Percentiles rank a stretch among this genome's conserved stretches.
These are phyloP conservation scores for Cataglyphis livida DNA, from an alignment of 2,888 invertebrate species.

Conservation along the genomic window DNA sequence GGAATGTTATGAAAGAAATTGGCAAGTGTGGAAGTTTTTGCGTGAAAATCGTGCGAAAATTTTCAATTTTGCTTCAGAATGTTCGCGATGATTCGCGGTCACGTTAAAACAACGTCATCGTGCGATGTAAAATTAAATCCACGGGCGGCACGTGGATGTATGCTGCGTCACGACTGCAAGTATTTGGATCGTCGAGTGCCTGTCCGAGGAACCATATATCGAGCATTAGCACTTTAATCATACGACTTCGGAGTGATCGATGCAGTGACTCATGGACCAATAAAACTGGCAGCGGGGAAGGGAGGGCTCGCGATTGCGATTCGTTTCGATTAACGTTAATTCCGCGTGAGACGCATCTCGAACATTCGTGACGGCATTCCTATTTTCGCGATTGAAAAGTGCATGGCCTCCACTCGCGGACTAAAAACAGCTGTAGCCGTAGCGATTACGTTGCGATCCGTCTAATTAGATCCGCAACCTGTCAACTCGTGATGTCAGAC, in stretches of 20 bases:
- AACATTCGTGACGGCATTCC: conserved; percentile 19
- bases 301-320: not conserved
- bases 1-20: not conserved
- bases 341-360: not conserved
- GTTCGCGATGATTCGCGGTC: conserved; percentile 25
- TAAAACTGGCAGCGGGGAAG: conserved; percentile 44
- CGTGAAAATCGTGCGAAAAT: not conserved
- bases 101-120: conserved; percentile 22
- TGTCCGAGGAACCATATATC: conserved; percentile 48
- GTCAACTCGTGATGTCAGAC: conserved; percentile 17
- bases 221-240: conserved; percentile 67
- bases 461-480: conserved; percentile 12
- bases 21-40: not conserved
- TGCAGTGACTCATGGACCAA: conserved; percentile 67
- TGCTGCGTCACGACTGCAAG: conserved; percentile 66
- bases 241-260: conserved; percentile 62
- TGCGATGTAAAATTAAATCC: conserved; percentile 59
- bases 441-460: not conserved
- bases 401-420: not conserved
- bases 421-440: conserved; percentile 9
- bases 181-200: conserved; percentile 70
- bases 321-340: conserved; percentile 33
- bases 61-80: not conserved
- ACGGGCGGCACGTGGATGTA: conserved; percentile 48
- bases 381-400: conserved; percentile 39